These are phyloP conservation scores for Halictus rubicundus DNA, from an alignment of 1,140 invertebrate species.

Conservation along the genomic window DNA sequence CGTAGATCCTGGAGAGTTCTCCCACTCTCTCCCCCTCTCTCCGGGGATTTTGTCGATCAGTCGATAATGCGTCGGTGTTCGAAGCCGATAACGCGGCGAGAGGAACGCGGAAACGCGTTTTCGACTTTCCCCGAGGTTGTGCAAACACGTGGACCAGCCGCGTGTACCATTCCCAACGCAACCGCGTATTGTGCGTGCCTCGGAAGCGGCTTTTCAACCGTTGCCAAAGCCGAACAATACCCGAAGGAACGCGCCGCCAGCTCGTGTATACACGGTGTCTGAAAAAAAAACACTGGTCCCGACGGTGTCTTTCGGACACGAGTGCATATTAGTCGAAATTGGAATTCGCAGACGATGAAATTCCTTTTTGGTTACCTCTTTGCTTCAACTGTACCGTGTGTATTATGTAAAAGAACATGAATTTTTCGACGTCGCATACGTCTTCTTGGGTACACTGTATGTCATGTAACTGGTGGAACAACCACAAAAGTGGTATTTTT, in stretches of 20 bases:
- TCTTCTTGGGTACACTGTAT: no score
- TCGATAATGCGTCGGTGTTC: constrained; percentile 43
- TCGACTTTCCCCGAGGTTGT: background rate
- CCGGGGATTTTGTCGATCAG: constrained; percentile 21
- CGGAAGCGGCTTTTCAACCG: constrained; percentile 57
- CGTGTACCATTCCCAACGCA: constrained; percentile 3
- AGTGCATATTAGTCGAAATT: no score
- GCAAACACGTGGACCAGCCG: constrained; percentile 23
- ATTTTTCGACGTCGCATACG: no score
- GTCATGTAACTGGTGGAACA: no score
- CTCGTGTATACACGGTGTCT: constrained; percentile 11
- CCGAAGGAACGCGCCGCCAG: constrained; percentile 46
- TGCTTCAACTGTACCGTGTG: no score
- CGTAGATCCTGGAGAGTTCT: background rate
- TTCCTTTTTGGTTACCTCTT: no score
- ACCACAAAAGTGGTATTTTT: no score
- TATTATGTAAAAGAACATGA: no score
- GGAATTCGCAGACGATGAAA: no score
- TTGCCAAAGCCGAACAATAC: constrained; percentile 55
- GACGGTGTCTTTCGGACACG: no score
- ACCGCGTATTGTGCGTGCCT: constrained; percentile 44
- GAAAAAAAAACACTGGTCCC: background rate
- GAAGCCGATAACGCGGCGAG: constrained; percentile 38
- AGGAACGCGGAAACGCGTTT: constrained; percentile 33
- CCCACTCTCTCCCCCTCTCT: background rate